Evolutionary conservation across 2,797 vertebrate genomes (phyloP).

Genomic region (Coreius guichenoti): DNA sequence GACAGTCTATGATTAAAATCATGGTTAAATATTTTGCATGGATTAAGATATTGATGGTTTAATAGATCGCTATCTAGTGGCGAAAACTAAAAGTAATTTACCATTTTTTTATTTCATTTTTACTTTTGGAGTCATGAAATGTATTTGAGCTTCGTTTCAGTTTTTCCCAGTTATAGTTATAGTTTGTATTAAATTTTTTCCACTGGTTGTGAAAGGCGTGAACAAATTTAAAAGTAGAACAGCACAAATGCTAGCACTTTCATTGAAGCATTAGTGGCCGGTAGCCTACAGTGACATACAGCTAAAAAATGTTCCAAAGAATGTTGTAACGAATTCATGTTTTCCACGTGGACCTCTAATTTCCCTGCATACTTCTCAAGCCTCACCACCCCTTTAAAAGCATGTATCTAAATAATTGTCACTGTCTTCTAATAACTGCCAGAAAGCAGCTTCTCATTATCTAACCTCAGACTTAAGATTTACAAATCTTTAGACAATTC

Average conservation of each 20-base stretch:
- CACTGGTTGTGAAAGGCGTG: not conserved
- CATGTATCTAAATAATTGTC: slow-evolving; percentile 50
- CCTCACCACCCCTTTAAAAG: slow-evolving; percentile 48
- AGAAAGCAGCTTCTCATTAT: slow-evolving; percentile 58
- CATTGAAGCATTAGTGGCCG: not conserved
- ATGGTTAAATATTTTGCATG: too few species aligned
- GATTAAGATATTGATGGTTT: too few species aligned
- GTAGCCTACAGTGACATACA: not conserved
- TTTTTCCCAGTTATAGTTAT: not conserved
- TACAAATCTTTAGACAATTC: slow-evolving; percentile 48
- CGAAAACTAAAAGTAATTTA: too few species aligned
- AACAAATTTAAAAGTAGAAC: not conserved
- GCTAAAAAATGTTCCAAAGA: not conserved
- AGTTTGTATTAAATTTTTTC: too few species aligned
- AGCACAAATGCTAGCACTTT: not conserved
- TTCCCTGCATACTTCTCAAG: slow-evolving; percentile 43
- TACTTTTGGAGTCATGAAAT: not conserved
- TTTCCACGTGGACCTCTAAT: slow-evolving; percentile 47
- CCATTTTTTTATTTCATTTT: too few species aligned
- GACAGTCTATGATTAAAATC: too few species aligned
- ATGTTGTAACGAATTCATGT: slow-evolving; percentile 30
- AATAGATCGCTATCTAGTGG: too few species aligned
- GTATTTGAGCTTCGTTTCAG: not conserved
- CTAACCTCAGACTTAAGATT: slow-evolving; percentile 25
- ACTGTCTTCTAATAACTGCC: slow-evolving; percentile 52